A percentile compares a stretch with the other conserved stretches of the same genome.
Evolutionary conservation across 2,888 invertebrate species (phyloP).

Genomic region (Nomada fabriciana): DNA sequence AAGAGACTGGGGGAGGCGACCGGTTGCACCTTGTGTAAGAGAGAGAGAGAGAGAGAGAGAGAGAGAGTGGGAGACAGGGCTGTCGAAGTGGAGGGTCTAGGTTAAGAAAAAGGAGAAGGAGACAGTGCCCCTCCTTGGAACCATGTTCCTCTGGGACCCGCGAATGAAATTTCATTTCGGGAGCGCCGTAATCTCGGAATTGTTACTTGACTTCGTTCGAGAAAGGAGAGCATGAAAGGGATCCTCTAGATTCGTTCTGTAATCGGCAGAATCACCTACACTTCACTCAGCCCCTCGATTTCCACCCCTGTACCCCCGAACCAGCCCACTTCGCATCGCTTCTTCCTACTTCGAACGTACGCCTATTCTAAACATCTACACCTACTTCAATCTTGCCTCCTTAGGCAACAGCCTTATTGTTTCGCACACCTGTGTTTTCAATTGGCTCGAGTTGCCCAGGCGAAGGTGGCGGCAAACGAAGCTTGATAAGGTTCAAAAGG

Average conservation of each 20-base stretch:
- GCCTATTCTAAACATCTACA: conserved; percentile 37
- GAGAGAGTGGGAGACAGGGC: conserved; percentile 14
- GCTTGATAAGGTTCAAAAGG: conserved; percentile 57
- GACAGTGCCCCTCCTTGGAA: conserved; percentile 53
- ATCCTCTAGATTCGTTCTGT: conserved; percentile 71
- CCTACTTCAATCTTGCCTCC: conserved; percentile 38
- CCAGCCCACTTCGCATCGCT: too few species aligned
- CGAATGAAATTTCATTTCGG: conserved; percentile 79
- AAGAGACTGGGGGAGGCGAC: conserved; percentile 76
- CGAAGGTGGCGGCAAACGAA: conserved; percentile 50
- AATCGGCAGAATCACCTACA: conserved; percentile 68
- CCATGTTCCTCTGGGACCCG: conserved; percentile 71
- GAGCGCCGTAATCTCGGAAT: conserved; percentile 77
- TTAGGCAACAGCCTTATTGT: conserved; percentile 66
- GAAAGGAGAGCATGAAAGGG: conserved; percentile 72
- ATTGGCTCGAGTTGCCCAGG: conserved; percentile 54
- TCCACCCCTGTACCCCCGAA: not conserved
- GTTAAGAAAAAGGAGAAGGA: conserved; percentile 38
- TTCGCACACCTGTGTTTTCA: conserved; percentile 71
- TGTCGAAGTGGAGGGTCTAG: conserved; percentile 12
- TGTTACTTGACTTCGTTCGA: conserved; percentile 78
- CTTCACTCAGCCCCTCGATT: conserved; percentile 3
- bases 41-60: conserved; percentile 31
- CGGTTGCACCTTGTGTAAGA: conserved; percentile 60
- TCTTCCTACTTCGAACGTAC: not conserved